Evolutionary conservation across 2,113 vertebrate genomes (phyloP).

Genomic region (Ursus arctos): DNA sequence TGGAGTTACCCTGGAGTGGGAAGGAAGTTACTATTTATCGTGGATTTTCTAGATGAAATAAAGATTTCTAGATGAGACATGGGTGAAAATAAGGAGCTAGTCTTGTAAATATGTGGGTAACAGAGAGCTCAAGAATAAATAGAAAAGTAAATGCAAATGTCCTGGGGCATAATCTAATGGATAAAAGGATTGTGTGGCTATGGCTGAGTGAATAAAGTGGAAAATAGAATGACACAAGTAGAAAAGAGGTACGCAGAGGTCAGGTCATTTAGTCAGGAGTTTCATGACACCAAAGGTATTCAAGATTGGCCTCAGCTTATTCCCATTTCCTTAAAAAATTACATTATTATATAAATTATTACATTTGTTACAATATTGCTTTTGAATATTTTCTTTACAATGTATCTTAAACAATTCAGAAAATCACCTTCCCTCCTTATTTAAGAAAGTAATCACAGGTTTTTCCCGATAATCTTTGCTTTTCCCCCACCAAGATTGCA

Average conservation of each 20-base stretch:
- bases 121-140: neutral
- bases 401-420: neutral
- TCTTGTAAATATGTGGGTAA: neutral
- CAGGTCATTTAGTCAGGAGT: neutral
- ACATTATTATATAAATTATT: neutral
- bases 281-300: neutral
- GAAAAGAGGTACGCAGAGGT: neutral
- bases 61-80: neutral
- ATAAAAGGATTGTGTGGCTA: neutral
- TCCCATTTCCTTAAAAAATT: neutral
- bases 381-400: neutral
- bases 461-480: neutral
- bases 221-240: neutral
- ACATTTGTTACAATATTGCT: neutral
- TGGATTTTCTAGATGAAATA: neutral
- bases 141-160: neutral
- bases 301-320: neutral
- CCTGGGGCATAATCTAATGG: neutral
- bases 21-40: neutral
- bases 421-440: neutral
- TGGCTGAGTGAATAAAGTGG: neutral
- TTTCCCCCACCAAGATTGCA: neutral
- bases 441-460: neutral
- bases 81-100: neutral
- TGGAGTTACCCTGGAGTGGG: accelerated